Base-by-base conservation (phyloP, 2,113 vertebrate species). In the Cathartes aura region DNA sequence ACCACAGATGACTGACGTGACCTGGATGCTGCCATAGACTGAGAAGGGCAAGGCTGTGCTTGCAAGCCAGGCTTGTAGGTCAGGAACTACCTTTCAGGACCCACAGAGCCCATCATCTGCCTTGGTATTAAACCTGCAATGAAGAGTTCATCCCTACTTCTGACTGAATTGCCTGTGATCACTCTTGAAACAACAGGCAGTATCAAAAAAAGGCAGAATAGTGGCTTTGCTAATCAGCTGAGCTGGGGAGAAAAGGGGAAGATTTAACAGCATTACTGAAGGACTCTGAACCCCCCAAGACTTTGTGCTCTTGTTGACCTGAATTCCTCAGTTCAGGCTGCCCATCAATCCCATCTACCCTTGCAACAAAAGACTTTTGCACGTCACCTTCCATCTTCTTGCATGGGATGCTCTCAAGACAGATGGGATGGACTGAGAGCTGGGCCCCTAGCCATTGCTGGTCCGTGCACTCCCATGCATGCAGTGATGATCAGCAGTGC, bases 381-480 rank as follows among this genome's bases (percentile, higher is more conserved):
- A 42, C 1, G 1, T 55, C 32, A 43, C 30, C 48, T 76, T 62
- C 55, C 15, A 4, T 27, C 10, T 36, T 55, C n/a, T 70, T 82
- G n/a, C 55, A 38, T 30, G 42, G 32, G 36, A 34, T 75, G 12
- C 18, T 63, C 42, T 56, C 27, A 75, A 55, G 32, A 34, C 5
- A 45, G 50, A 36, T 7, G 6, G 26, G 22, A n/a, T 58, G 12
- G 23, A 34, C 15, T 0, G 0, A 68, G 55, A 45, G 15, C 19
- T 0, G 6, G 21, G 15, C 12, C 23, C 56, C 19, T 22, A 18
- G 19, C 12, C 23, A 29, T 45, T 64, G n/a, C 12, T 59, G 58
- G 34, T 71, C 20, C 7, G 3, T 23, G 21, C 15, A 29, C 5
- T 27, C 15, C 15, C 10, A 15, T 29, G 30, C 48, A 17, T 8